Percentiles rank a stretch among this genome's conserved stretches.
Conservation (phyloP, 2,888 invertebrate genomes). For the Cephus pulcher region DNA sequence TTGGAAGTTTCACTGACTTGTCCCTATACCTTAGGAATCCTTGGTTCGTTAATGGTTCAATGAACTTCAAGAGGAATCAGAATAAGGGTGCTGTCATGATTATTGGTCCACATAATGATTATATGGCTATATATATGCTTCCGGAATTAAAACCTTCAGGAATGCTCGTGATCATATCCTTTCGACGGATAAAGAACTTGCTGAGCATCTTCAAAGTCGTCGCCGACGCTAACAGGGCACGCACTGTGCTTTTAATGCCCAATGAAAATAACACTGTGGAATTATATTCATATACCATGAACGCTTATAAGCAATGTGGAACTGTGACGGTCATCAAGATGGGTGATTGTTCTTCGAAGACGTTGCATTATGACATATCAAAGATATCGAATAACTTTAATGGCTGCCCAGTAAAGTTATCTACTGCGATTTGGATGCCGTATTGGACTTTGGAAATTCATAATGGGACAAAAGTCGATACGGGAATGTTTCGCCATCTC, state of each 20-base stretch:
- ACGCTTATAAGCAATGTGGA: slow-evolving; percentile 3
- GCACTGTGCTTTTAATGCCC: background rate
- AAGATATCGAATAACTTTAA: slow-evolving; percentile 8
- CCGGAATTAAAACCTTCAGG: background rate
- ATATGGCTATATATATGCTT: background rate
- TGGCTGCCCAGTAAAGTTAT: slow-evolving; percentile 7
- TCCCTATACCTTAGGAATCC: background rate
- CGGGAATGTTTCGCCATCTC: background rate
- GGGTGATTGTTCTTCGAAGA: background rate
- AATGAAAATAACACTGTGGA: background rate
- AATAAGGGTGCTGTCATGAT: background rate
- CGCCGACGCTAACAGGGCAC: background rate
- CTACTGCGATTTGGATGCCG: slow-evolving; percentile 10
- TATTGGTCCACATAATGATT: background rate
- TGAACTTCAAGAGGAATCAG: background rate
- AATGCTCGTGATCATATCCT: background rate
- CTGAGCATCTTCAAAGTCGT: background rate
- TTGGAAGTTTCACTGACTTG: background rate
- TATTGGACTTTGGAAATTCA: background rate
- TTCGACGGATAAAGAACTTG: background rate
- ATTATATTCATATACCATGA: slow-evolving; percentile 10
- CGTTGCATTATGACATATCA: background rate
- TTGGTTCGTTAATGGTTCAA: background rate
- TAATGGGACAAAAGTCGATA: background rate
- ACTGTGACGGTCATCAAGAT: background rate